phyloP scores from a whole-genome alignment of 1,140 invertebrate genomes.

The Sitophilus oryzae region DNA sequence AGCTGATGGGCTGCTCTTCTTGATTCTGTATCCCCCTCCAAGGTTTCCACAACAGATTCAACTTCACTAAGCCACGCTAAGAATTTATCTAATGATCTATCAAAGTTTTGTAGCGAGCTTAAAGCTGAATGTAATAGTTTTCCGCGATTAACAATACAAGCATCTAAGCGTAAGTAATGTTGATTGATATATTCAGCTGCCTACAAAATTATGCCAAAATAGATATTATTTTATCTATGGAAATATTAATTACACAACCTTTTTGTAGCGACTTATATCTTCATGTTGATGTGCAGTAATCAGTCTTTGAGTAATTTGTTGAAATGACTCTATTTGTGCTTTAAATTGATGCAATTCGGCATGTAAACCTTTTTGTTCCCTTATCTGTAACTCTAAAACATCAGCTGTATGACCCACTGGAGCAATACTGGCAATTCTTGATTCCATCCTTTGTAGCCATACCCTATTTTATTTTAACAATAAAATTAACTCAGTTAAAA shows the following conservation, averaged over 20 bases:
- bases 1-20: slow-evolving; percentile 37
- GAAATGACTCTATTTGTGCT: slow-evolving; percentile 83
- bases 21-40: slow-evolving; percentile 73
- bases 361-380: slow-evolving; percentile 90
- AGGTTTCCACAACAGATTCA: slow-evolving; percentile 77
- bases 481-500: too few relatives aligned
- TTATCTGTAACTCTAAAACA: slow-evolving; percentile 79
- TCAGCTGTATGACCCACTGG: slow-evolving; percentile 83
- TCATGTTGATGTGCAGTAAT: slow-evolving; percentile 88
- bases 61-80: slow-evolving; percentile 88
- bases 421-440: slow-evolving; percentile 71
- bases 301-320: slow-evolving; percentile 82
- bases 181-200: slow-evolving; percentile 42
- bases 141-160: slow-evolving; percentile 74
- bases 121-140: slow-evolving; percentile 82
- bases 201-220: slow-evolving; percentile 23
- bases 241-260: too few relatives aligned
- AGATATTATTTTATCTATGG: too few relatives aligned
- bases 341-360: slow-evolving; percentile 90
- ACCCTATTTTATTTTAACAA: too few relatives aligned
- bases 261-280: slow-evolving; percentile 79
- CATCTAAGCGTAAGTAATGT: slow-evolving; percentile 40
- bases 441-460: slow-evolving; percentile 83
- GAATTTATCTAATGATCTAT: slow-evolving; percentile 86
- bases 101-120: slow-evolving; percentile 84